These are phyloP conservation scores for Poeciliopsis retropinna DNA, from an alignment of 2,113 vertebrate genomes.

Conservation along the genomic window DNA sequence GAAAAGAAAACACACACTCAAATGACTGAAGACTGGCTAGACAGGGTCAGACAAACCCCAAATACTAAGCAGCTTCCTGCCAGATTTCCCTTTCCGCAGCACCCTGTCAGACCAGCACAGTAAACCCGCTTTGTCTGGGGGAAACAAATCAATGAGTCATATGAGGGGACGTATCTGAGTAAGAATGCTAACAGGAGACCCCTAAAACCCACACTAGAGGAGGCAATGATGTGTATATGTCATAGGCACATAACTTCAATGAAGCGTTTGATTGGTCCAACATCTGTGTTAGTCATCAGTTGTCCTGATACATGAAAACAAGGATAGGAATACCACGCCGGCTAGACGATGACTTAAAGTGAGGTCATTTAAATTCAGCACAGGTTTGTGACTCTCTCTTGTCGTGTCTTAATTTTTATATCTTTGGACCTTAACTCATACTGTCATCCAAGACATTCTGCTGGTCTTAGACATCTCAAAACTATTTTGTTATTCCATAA, in stretches of 20 bases:
- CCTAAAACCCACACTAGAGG: constrained; percentile 66
- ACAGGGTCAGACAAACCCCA: constrained; percentile 59
- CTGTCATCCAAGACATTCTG: not conserved
- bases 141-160: constrained; percentile 70
- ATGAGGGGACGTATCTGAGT: constrained; percentile 37
- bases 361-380: constrained; percentile 55
- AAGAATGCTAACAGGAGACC: constrained; percentile 70
- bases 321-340: constrained; percentile 48
- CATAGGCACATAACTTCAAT: constrained; percentile 46
- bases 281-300: constrained; percentile 66
- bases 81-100: constrained; percentile 60
- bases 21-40: constrained; percentile 40
- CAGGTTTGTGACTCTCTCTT: constrained; percentile 32
- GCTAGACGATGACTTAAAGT: constrained; percentile 70
- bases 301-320: constrained; percentile 50
- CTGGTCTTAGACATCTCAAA: not conserved
- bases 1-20: constrained; percentile 4
- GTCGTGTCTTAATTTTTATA: constrained; percentile 24
- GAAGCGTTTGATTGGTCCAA: constrained; percentile 62
- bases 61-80: constrained; percentile 50
- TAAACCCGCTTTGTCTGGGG: constrained; percentile 56
- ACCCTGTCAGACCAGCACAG: constrained; percentile 47
- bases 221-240: constrained; percentile 65
- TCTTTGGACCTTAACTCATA: not conserved
- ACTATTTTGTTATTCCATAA: not conserved